Evolutionary conservation across 2,888 invertebrate genomes (phyloP).

Genomic region (Drosophila sordidula): DNA sequence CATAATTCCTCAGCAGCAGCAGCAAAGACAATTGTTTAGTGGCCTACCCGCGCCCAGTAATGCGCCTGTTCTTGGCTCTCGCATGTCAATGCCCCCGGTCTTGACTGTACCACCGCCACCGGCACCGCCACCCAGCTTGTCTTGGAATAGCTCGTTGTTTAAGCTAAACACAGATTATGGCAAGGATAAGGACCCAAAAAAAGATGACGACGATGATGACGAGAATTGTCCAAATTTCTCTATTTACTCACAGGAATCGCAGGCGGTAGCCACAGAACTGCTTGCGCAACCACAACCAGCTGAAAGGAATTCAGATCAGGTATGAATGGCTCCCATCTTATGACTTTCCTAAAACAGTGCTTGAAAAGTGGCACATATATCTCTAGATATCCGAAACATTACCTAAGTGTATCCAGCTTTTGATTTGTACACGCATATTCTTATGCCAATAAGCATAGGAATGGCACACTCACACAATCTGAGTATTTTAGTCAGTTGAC

Average conservation of each 20-base stretch:
- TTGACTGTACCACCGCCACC: conserved; percentile 81
- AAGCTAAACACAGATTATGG: conserved; percentile 82
- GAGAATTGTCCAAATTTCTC: conserved; percentile 94
- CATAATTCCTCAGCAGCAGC: conserved; percentile 38
- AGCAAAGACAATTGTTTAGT: conserved; percentile 61
- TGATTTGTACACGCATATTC: no score
- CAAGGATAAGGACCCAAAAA: conserved; percentile 80
- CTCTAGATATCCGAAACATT: conserved; percentile 1
- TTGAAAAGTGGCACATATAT: conserved; percentile 33
- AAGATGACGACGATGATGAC: conserved; percentile 85
- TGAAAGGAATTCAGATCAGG: conserved; percentile 71
- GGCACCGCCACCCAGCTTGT: conserved; percentile 82
- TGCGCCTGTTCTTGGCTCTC: conserved; percentile 39
- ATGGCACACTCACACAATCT: no score
- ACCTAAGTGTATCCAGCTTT: no score
- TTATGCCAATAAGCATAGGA: no score
- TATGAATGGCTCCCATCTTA: conserved; percentile 59
- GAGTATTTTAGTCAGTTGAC: no score
- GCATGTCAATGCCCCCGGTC: conserved; percentile 57
- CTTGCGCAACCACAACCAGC: conserved; percentile 42
- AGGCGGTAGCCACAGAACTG: conserved; percentile 86
- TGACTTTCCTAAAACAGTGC: conserved; percentile 3
- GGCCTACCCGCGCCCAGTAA: conserved; percentile 72
- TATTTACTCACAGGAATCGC: conserved; percentile 93
- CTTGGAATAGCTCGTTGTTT: conserved; percentile 81